Base-by-base conservation (phyloP, 2,888 invertebrate species). In the Cyclophora albipunctata region DNA sequence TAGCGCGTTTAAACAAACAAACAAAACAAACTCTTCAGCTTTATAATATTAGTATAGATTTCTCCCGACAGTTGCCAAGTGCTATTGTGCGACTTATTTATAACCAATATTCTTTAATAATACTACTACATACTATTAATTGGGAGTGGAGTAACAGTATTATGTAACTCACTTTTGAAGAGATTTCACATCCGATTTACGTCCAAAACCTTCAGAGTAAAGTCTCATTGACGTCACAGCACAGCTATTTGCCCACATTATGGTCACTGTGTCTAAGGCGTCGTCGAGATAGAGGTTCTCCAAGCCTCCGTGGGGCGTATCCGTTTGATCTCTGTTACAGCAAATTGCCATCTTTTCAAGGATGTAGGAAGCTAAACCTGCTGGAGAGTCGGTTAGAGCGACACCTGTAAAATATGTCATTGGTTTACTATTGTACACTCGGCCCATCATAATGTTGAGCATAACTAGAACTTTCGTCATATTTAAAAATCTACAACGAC, bases 331-430 rank as follows among this genome's bases (percentile, higher is more conserved):
- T 3, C 67, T 93, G 82, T 84, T 94, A 83, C 81, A 94, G 92
- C 81, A 94, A 50, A 68, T 91, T 70, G 87, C 91, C 75, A 97
- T 96, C 81, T 98, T 98, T 71, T 98, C 98, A 59, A 98, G 82
- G 45, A 96, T 91, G 67, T 97, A 98, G 0, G 94, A 95, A 2
- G 97, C 96, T 58, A 98, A 78, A 0, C 96, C 97, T 0, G 93
- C 90, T 0, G 98, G 98, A 0, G 95, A 94, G 64, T 95, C 94
- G 5, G 90, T 85, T 53, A 96, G 70, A 0, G 89, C 93, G 3
- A 91, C 90, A 33, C 95, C 94, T 93, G 64, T 0, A 81, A 78
- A 20, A 20, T 20, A 20, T 20, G 20, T 20, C 20, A 20, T 20
- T 20, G 20, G 20, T 20, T 20, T 20, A 20, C 20, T 20, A 20